Percentiles rank a stretch among this genome's conserved stretches.
phyloP scores from a whole-genome alignment of 2,113 vertebrate species.

The Mustela nigripes region DNA sequence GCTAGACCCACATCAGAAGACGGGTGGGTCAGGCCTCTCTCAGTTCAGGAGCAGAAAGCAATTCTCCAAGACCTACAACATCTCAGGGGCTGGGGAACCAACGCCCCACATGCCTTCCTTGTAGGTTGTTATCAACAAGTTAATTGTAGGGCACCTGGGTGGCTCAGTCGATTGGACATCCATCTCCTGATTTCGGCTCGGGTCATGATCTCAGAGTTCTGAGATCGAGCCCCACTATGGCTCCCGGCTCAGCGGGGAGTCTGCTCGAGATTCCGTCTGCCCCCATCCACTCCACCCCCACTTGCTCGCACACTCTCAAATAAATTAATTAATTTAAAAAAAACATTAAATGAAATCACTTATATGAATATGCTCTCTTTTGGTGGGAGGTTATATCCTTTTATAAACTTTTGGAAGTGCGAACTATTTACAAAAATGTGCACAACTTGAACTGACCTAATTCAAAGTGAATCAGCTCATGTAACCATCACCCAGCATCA shows the following conservation, averaged over 20 bases:
- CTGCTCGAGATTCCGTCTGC: background rate
- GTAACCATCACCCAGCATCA: background rate
- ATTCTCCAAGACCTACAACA: background rate
- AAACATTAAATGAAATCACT: background rate
- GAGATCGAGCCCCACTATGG: background rate
- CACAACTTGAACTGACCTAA: background rate
- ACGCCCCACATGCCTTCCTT: background rate
- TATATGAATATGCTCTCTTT: background rate
- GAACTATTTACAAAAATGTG: background rate
- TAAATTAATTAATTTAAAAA: background rate
- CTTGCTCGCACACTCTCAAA: background rate
- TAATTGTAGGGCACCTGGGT: background rate
- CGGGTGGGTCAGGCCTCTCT: background rate
- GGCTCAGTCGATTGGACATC: background rate
- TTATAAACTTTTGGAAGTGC: background rate
- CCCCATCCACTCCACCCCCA: too few relatives aligned
- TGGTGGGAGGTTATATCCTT: background rate
- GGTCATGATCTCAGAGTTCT: background rate
- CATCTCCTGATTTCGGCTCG: background rate
- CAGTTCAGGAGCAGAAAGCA: too few relatives aligned
- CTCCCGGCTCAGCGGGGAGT: accelerated
- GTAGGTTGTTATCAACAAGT: background rate
- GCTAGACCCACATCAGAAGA: background rate
- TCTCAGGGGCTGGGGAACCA: background rate
- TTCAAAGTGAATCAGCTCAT: background rate